These are phyloP conservation scores for Catharus bicknelli DNA, from an alignment of 2,113 vertebrate genomes.

Conservation along the genomic window DNA sequence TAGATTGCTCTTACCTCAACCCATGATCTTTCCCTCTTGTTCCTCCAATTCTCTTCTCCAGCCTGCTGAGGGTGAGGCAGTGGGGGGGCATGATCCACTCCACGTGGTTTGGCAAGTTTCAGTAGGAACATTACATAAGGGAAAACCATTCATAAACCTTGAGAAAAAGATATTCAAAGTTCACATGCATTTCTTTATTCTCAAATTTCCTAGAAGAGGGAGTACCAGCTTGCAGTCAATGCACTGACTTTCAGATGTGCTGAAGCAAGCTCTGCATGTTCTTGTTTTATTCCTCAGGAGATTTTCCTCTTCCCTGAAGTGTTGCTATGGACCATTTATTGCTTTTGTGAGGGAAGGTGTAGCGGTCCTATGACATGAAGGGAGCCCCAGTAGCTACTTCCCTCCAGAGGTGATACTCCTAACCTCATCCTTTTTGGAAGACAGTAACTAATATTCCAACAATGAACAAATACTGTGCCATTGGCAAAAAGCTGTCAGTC, in stretches of 20 bases:
- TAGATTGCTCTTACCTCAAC: not conserved
- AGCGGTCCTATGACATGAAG: not conserved
- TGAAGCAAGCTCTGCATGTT: not conserved
- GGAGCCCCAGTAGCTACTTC: not conserved
- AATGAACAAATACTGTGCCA: not conserved
- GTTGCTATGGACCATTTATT: not conserved
- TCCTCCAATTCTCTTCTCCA: not conserved
- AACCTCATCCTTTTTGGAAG: not conserved
- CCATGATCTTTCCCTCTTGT: not conserved
- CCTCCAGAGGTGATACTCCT: not conserved
- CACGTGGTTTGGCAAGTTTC: not conserved
- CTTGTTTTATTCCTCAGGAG: not conserved
- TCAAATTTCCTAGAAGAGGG: not conserved
- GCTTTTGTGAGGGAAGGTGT: not conserved
- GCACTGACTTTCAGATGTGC: not conserved
- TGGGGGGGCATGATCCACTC: accelerated
- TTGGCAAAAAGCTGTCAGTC: not conserved
- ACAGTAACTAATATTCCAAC: not conserved
- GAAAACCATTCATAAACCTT: not conserved
- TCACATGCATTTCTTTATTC: not conserved
- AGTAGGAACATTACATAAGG: not conserved
- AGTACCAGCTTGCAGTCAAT: not conserved
- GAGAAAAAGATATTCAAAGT: not conserved
- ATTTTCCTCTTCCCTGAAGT: not conserved
- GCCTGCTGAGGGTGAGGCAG: too few relatives aligned